Base-by-base conservation (phyloP, 1,140 invertebrate genomes). In the Diplogasteroides magnus region DNA sequence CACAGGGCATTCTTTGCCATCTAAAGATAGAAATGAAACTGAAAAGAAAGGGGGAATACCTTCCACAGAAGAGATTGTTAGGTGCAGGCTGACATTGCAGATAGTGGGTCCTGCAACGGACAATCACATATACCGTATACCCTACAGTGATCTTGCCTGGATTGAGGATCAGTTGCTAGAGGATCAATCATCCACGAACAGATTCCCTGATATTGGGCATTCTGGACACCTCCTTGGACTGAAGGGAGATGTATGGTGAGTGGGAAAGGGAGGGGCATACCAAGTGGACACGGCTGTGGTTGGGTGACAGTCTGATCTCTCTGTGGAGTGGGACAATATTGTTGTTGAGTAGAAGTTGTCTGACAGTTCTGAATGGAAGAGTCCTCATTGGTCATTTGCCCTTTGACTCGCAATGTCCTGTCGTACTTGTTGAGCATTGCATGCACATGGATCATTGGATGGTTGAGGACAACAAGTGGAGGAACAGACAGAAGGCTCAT, bases 1-100 rank as follows among this genome's bases (percentile, higher is more conserved):
- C 80, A 70, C 79, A 81, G 37, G 80, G 80, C 80, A 81, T 82
- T 26, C 80, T 48, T 64, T 82, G 80, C 79, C 79, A 81, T 62
- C 79, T 70, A n/a, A n/a, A n/a, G n/a, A n/a, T n/a, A n/a, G n/a
- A n/a, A n/a, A n/a, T n/a, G 37, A 48, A 48, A 19, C 6, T 11
- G 37, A 48, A 19, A 48, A 48, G 37, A 19, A 48, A 48, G 6
- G 37, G 37, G n/a, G n/a, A n/a, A n/a, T n/a, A 48, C 37, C 37
- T 48, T 29, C 79, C 79, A 59, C 79, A 81, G 73, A 74, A 80
- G 25, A 82, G 68, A 74, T 82, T 81, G 69, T 82, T 81, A 28
- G 80, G 77, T 23, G 79, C 79, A 31, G 79, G 79, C 60, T 81
- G 79, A 62, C 78, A 81, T 62, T 80, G 78, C n/a, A 74, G 69